phyloP scores from a whole-genome alignment of 37 sponge, comb jelly and placozoan species.

The Sycon ciliatum region DNA sequence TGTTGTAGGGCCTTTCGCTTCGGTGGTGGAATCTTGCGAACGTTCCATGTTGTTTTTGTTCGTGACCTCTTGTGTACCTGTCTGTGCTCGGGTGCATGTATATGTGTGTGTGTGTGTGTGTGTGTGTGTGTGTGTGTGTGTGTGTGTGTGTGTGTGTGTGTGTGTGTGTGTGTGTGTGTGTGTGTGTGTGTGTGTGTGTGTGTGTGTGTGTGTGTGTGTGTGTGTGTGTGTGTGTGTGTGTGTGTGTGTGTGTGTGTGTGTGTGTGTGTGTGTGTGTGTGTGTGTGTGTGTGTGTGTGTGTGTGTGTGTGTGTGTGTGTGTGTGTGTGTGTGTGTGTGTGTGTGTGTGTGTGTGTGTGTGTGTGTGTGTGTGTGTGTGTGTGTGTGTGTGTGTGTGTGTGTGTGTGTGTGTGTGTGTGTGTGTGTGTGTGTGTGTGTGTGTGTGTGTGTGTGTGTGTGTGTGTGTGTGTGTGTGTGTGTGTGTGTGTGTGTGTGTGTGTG shows the following conservation, averaged over 20 bases:
- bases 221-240: slow-evolving; percentile 5
- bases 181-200: slow-evolving; percentile 5
- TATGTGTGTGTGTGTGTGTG: slow-evolving; percentile 1
- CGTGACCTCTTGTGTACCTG: too few relatives aligned
- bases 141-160: slow-evolving; percentile 5
- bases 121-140: slow-evolving; percentile 5
- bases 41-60: too few relatives aligned
- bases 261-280: slow-evolving; percentile 5
- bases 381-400: slow-evolving; percentile 5
- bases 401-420: slow-evolving; percentile 5
- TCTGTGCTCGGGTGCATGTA: background rate
- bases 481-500: slow-evolving; percentile 5
- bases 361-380: slow-evolving; percentile 5
- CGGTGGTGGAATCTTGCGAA: too few relatives aligned
- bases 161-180: slow-evolving; percentile 5
- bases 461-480: slow-evolving; percentile 5
- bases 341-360: slow-evolving; percentile 5
- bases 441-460: slow-evolving; percentile 5
- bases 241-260: slow-evolving; percentile 5
- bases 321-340: slow-evolving; percentile 5
- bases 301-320: slow-evolving; percentile 5
- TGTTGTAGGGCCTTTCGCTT: too few relatives aligned
- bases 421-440: slow-evolving; percentile 5
- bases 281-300: slow-evolving; percentile 5
- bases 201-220: slow-evolving; percentile 5